Base-by-base conservation (phyloP, 1,140 invertebrate species). In the Brachionus paranguensis region DNA sequence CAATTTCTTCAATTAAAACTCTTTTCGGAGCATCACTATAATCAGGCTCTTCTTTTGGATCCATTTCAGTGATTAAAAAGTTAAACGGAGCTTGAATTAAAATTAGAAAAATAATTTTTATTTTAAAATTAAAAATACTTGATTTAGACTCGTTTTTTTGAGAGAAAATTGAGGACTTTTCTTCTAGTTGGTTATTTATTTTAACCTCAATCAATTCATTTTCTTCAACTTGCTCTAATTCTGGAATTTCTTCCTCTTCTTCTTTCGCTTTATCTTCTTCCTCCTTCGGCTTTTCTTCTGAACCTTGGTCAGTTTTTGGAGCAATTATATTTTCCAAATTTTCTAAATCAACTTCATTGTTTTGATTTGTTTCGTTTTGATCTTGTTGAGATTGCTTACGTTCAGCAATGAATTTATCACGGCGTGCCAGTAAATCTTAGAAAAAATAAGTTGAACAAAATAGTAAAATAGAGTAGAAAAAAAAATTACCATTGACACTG, bases 151-250 rank as follows among this genome's bases (percentile, higher is more conserved):
- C n/a, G 20, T 10, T 81, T 68, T 83, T 83, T 29, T 68, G 53
- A 29, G 24, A 68, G 27, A 68, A 68, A 33, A 68, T 70, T n/a
- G 43, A 50, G 1, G 20, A 50, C 7, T 20, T 76, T 37, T 76
- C 43, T 3, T 76, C 27, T 11, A 14, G 20, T 76, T 76, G 45
- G 60, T 84, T 84, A 20, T 74, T 74, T 74, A 74, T 76, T 74
- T 84, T 76, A 8, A 76, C 60, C 29, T 84, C 65, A n/a, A 70
- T 72, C 24, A 84, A 74, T 55, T 84, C 81, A 33, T 27, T 33
- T 60, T 79, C 53, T 5, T 79, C 55, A 20, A 17, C 29, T 17
- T 60, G 24, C 55, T 79, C 78, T 10, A 60, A 41, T 60, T 79
- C 43, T 12, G 50, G 50, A 11, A 79, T 41, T 60, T 79, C 78